Evolutionary conservation across 1,140 invertebrate species (phyloP), one percentile per base, ranked within the genome.

Genomic region (Orius insidiosus): DNA sequence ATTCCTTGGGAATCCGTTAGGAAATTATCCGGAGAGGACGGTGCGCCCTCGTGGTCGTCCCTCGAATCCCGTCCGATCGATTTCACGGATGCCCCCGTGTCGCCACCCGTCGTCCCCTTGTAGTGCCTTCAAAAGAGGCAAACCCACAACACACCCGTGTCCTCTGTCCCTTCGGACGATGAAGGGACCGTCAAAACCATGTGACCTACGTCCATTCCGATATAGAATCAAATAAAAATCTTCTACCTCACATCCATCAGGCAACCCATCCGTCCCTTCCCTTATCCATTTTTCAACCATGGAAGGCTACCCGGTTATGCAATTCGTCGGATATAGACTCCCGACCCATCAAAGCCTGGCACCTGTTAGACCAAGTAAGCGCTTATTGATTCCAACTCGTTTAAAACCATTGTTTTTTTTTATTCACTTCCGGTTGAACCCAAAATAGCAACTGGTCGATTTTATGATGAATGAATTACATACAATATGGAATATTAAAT

Each of bases 231-330:
- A 10, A 5, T n/a, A n/a, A n/a, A n/a, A n/a, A n/a, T 24, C 24
- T 24, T 7, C 24, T 24, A 24, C 24, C 24, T 24, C 24, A n/a
- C n/a, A 30, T 31, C 15, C 24, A 2, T 43, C 24, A 14, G 24
- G 41, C n/a, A 19, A 43, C 13, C 24, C 41, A 24, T 43, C 24
- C 9, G 42, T n/a, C 18, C 14, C 11, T 8, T 3, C 4, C 5
- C 2, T 3, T 8, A 15, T 33, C 9, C 3, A 1, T 15, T 16
- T n/a, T n/a, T n/a, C n/a, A n/a, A 38, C 6, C 8, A 53, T 53
- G 48, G 48, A 53, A 40, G 51, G 51, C 15, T 50, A 53, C 24
- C 51, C 51, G 6, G 51, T 53, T 6, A 50, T 53, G 51, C 51
- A 50, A 33, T 45, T 53, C 11, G 44, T 53, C 2, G 51, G 47